Evolutionary conservation across 2,797 vertebrate genomes (phyloP).

Genomic region (Pogoniulus pusillus): DNA sequence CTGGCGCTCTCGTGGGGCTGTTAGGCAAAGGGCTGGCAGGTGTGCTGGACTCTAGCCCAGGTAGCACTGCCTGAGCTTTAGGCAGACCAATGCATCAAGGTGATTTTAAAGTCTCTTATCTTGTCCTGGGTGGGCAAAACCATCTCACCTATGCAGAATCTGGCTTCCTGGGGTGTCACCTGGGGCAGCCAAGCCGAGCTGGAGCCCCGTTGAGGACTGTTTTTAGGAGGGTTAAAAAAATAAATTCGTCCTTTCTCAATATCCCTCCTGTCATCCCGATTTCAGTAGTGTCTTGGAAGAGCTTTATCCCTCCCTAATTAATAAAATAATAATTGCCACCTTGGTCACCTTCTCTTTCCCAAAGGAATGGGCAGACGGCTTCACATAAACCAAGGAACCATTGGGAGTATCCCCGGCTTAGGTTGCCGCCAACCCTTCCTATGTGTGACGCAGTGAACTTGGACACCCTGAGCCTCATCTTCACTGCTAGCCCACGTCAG

Average conservation of each 20-base stretch:
- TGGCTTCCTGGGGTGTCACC: neutral
- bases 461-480: neutral
- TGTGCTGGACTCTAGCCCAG: neutral
- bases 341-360: slow-evolving; percentile 29
- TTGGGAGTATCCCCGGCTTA: neutral
- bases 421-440: neutral
- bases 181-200: neutral
- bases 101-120: neutral
- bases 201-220: neutral
- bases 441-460: neutral
- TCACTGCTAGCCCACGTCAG: neutral
- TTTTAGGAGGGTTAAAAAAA: neutral
- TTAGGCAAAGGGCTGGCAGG: neutral
- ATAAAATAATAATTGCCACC: neutral
- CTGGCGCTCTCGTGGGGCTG: neutral
- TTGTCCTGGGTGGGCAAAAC: neutral
- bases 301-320: neutral
- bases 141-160: neutral
- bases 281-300: neutral
- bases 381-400: neutral
- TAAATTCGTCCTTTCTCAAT: neutral
- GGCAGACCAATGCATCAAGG: neutral
- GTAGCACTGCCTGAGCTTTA: neutral
- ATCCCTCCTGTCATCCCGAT: neutral
- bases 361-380: neutral